These are phyloP conservation scores for Malaclemys terrapin DNA, from an alignment of 2,113 vertebrate species.

Conservation along the genomic window DNA sequence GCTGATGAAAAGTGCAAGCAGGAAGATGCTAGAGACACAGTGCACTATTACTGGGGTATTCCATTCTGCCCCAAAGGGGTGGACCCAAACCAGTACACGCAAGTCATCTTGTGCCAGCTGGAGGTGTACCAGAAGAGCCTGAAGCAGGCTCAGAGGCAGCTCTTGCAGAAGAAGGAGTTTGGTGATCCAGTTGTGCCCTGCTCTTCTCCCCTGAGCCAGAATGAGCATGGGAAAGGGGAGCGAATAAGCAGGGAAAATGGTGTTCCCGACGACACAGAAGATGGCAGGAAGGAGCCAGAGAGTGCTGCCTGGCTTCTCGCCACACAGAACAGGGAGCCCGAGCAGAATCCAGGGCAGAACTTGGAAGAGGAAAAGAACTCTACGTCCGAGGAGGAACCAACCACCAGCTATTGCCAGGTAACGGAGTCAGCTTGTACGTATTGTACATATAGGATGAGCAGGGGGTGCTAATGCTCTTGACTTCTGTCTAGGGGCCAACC, in stretches of 20 bases:
- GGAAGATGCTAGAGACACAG: conserved; percentile 60
- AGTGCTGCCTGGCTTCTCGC: conserved; percentile 66
- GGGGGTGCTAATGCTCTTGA: not conserved
- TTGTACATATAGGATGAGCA: not conserved
- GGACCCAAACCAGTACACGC: conserved; percentile 92
- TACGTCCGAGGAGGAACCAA: conserved; percentile 76
- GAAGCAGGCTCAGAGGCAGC: conserved; percentile 89
- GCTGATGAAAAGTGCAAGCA: conserved; percentile 55
- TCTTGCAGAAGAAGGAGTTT: conserved; percentile 90
- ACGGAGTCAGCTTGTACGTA: conserved; percentile 6
- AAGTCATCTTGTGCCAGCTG: conserved; percentile 94
- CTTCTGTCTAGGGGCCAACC: not conserved
- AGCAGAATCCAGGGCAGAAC: conserved; percentile 65
- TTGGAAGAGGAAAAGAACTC: conserved; percentile 70
- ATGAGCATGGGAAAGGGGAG: conserved; percentile 66
- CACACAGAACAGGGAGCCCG: conserved; percentile 64
- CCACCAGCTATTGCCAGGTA: conserved; percentile 84
- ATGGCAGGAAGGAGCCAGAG: conserved; percentile 73
- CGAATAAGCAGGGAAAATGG: conserved; percentile 73
- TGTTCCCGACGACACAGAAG: conserved; percentile 71
- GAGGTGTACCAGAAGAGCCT: conserved; percentile 94
- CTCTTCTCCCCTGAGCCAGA: conserved; percentile 70
- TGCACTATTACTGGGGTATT: conserved; percentile 96
- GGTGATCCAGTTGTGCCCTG: conserved; percentile 87
- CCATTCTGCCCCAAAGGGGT: conserved; percentile 94